Evolutionary conservation across 1,140 invertebrate genomes (phyloP), one percentile per base, ranked within the genome.

Genomic region (Sitodiplosis mosellana): DNA sequence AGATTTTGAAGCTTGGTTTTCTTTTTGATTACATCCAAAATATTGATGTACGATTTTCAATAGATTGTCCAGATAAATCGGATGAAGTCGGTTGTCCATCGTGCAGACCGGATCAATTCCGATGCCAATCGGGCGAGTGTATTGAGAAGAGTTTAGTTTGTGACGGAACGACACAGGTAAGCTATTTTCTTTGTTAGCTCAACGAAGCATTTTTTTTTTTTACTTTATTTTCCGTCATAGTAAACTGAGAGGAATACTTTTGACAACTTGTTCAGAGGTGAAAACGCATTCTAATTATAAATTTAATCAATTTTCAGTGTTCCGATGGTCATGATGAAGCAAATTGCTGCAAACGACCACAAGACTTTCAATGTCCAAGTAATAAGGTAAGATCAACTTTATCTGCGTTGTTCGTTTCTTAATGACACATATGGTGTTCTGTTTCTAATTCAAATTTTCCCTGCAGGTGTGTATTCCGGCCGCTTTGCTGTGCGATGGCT

Each of bases 11-110:
- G 21, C 12, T 47, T 49, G 11, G 50, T 67, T 78, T 43, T 92
- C 88, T 61, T 88, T 92, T 62, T 77, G 78, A 0, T 78, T 85
- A 49, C 69, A 68, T 34, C 88, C 10, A 27, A 27, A 5, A 27
- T 27, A 27, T 27, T 27, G 3, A 5, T 27, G 3, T 27, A 27
- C 27, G 27, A 5, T 27, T 27, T 5, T 27, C 10, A 3, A 27
- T 27, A 27, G 27, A 96, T 61, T 95, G 91, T 67, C 66, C 71
- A 1, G 87, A 91, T 61, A 76, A 76, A 15, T 83, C 81, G 2
- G 86, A 90, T 57, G 86, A 91, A 64, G 63, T 74, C 2, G 75
- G 75, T n/a, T 87, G 83, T 57, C 70, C 75, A 1, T 64, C 64
- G 1, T 81, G 79, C 57, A 61, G 56, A 3, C 64, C 66, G 2